Conservation (phyloP, 2,888 invertebrate species). For the Eucera pruinosa region DNA sequence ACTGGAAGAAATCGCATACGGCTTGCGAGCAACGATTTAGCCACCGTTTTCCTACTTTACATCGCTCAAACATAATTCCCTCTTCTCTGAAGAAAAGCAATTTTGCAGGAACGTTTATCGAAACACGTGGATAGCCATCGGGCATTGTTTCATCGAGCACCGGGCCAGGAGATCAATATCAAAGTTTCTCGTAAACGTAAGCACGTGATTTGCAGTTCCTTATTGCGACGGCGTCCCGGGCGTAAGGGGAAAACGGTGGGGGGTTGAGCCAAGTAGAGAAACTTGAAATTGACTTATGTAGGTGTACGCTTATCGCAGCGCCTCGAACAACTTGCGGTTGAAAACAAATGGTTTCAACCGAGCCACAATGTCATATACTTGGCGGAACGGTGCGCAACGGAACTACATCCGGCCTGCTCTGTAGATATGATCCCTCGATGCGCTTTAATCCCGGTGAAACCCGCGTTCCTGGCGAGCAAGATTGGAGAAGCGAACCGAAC, state of each 20-base stretch:
- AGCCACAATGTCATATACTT: conserved; percentile 56
- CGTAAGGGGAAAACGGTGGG: not conserved
- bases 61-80: too few species aligned
- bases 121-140: not conserved
- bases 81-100: not conserved
- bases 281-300: conserved; percentile 65
- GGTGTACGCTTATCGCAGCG: conserved; percentile 49
- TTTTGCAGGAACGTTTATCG: not conserved
- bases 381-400: conserved; percentile 53
- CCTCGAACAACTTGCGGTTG: conserved; percentile 50
- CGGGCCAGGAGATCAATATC: conserved; percentile 22
- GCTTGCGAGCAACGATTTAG: too few species aligned
- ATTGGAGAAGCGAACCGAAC: conserved; percentile 42
- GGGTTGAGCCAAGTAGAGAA: conserved; percentile 18
- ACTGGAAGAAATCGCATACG: too few species aligned
- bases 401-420: conserved; percentile 55
- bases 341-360: conserved; percentile 66
- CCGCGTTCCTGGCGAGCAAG: conserved; percentile 48
- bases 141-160: not conserved
- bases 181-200: conserved; percentile 39
- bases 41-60: too few species aligned
- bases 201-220: conserved; percentile 43
- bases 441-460: conserved; percentile 69
- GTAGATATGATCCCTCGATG: conserved; percentile 70
- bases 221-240: conserved; percentile 20